phyloP scores from a whole-genome alignment of 1,140 invertebrate genomes.

The Caenorhabditis briggsae region DNA sequence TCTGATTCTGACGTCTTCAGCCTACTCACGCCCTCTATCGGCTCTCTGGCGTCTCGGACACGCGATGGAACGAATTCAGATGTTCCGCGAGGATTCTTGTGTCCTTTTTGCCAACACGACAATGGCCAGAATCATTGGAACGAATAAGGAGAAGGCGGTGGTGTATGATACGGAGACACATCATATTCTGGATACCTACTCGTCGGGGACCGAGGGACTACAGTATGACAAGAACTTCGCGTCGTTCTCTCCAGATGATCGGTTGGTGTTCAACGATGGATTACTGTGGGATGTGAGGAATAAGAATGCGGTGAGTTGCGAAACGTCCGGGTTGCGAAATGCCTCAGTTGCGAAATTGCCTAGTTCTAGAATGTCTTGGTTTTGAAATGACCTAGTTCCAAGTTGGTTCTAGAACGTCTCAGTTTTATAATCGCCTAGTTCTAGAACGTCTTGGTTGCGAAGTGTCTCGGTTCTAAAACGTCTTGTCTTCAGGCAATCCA shows the following conservation, averaged over 20 bases:
- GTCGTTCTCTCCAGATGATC: constrained; percentile 92
- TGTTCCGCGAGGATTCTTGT: constrained; percentile 87
- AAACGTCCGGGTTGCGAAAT: neutral
- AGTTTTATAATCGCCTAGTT: too few relatives aligned
- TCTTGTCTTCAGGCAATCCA: constrained; percentile 82
- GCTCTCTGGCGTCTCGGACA: constrained; percentile 86
- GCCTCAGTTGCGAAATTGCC: too few relatives aligned
- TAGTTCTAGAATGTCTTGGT: too few relatives aligned
- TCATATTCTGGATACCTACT: constrained; percentile 84
- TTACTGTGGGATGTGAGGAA: constrained; percentile 93
- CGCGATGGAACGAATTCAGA: constrained; percentile 84
- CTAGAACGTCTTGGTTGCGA: neutral
- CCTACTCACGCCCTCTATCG: constrained; percentile 87
- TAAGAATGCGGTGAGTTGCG: constrained; percentile 65
- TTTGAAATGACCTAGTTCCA: too few relatives aligned
- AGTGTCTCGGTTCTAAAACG: neutral
- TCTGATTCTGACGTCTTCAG: constrained; percentile 87
- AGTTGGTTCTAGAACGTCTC: too few relatives aligned
- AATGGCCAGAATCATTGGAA: constrained; percentile 86
- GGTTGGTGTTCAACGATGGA: constrained; percentile 93
- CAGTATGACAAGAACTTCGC: constrained; percentile 93
- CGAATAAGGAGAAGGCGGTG: constrained; percentile 66
- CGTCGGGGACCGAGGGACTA: constrained; percentile 86
- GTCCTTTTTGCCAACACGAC: constrained; percentile 90
- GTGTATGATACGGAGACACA: constrained; percentile 91